phyloP scores from a whole-genome alignment of 2,888 invertebrate species.

The Lutraria lutraria region DNA sequence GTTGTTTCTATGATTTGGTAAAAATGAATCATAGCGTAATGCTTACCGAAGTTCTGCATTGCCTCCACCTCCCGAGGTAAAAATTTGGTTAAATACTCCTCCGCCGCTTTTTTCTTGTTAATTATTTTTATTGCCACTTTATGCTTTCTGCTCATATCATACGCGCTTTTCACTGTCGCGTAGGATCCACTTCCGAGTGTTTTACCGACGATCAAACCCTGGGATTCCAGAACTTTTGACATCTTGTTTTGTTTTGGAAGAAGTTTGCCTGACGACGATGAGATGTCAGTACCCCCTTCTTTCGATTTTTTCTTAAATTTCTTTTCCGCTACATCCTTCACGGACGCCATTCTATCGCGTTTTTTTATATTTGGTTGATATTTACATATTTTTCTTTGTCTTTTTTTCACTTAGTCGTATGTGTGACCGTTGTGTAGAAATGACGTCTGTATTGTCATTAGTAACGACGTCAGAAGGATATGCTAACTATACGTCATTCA shows the following conservation, averaged over 20 bases:
- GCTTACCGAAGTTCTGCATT: slow-evolving; percentile 78
- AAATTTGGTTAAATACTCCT: slow-evolving; percentile 84
- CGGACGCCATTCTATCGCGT: slow-evolving; percentile 12
- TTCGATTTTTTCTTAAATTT: background rate
- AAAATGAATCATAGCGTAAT: slow-evolving; percentile 81
- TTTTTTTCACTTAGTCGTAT: background rate
- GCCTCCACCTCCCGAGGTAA: slow-evolving; percentile 85
- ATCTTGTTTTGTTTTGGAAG: slow-evolving; percentile 47
- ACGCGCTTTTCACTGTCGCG: slow-evolving; percentile 83
- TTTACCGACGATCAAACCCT: slow-evolving; percentile 81
- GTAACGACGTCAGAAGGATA: slow-evolving; percentile 24
- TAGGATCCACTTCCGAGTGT: slow-evolving; percentile 84
- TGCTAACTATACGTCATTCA: background rate
- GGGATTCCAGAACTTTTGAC: slow-evolving; percentile 73
- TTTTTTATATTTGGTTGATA: background rate
- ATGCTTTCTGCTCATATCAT: slow-evolving; percentile 79
- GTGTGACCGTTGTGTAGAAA: background rate
- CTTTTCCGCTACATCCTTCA: slow-evolving; percentile 27
- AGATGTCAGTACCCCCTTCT: background rate
- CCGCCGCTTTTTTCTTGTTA: slow-evolving; percentile 82
- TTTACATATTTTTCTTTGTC: slow-evolving; percentile 9
- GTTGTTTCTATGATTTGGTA: slow-evolving; percentile 84
- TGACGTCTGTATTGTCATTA: background rate
- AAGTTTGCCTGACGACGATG: background rate
- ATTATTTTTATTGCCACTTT: slow-evolving; percentile 86